Evolutionary conservation across 2,797 vertebrate species (phyloP), one percentile per base, ranked within the genome.

Genomic region (Acipenser oxyrinchus): DNA sequence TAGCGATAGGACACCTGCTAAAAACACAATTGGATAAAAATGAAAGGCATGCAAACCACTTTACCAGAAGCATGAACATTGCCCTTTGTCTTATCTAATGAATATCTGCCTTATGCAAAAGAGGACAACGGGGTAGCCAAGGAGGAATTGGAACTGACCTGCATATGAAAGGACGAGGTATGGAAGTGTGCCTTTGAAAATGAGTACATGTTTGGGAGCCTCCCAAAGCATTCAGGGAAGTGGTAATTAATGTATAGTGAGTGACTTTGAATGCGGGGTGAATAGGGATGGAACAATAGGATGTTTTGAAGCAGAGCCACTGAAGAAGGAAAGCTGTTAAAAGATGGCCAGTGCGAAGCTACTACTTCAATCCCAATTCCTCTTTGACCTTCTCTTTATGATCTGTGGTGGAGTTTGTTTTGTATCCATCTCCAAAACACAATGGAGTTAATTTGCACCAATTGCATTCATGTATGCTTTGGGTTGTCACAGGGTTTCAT

Each of bases 241-340:
- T 83, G 83, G 84, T 89, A 88, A 92, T 92, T 91, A 90, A 90
- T 91, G 89, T 88, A 87, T 73, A 87, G 85, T 84, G 87, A 88
- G 78, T 83, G 84, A 85, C 84, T 91, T 82, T 86, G 78, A 90
- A 89, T 86, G 83, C 83, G 84, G 81, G 81, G 76, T 86, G 88
- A 90, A 91, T 89, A 82, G 82, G 76, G 74, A 68, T 71, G 76
- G 82, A 78, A 90, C 87, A 92, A 92, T 87, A 74, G 82, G 73
- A 78, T 79, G 79, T 81, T 83, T 84, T 80, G 71, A 86, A 80
- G 82, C 84, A 80, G 78, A 88, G 84, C 76, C 80, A 76, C 84
- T 85, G 83, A 87, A 37, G 37, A 37, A 83, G 83, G 80, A 79
- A 86, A 76, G 83, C 83, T 79, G 81, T 84, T 88, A 84, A 88